A percentile compares a stretch with the other conserved stretches of the same genome.
Conservation (phyloP, 2,797 vertebrate genomes). For the Atherinosoma microstoma region DNA sequence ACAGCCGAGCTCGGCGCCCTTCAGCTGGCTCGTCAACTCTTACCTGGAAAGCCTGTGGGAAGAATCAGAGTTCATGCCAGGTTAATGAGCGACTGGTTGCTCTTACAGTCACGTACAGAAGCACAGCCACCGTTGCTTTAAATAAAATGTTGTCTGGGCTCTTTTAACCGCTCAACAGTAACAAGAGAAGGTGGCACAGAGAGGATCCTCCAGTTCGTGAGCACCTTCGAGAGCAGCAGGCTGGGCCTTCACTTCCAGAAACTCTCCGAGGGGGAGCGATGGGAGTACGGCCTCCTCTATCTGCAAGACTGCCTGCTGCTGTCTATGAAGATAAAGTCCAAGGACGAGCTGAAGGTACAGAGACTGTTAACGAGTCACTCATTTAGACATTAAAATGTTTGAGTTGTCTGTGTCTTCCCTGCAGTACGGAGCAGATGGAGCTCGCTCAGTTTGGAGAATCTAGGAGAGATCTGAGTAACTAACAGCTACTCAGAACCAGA, state of each 20-base stretch:
- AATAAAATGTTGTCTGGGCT: not conserved
- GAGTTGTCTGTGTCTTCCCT: no score
- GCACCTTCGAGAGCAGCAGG: conserved; percentile 66
- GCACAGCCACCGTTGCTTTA: fast-evolving
- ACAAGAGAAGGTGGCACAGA: conserved; percentile 40
- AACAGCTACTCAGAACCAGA: no score
- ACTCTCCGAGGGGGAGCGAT: conserved; percentile 62
- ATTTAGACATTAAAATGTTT: not conserved
- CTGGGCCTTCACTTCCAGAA: conserved; percentile 63
- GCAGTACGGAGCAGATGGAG: no score
- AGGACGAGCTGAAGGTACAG: conserved; percentile 69
- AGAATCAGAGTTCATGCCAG: conserved; percentile 80
- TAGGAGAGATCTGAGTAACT: no score
- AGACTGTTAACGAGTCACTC: no score
- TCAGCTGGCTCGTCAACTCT: conserved; percentile 79
- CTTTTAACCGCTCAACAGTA: conserved; percentile 39
- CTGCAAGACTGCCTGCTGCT: conserved; percentile 80
- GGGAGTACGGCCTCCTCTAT: conserved; percentile 56
- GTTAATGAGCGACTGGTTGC: conserved; percentile 37
- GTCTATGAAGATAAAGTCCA: conserved; percentile 67
- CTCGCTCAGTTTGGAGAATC: no score
- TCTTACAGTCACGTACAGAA: not conserved
- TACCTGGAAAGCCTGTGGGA: conserved; percentile 80
- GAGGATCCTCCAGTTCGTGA: conserved; percentile 74
- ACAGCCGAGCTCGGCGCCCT: conserved; percentile 67